Conservation (phyloP, 2,797 vertebrate genomes). For the Brotula barbata region DNA sequence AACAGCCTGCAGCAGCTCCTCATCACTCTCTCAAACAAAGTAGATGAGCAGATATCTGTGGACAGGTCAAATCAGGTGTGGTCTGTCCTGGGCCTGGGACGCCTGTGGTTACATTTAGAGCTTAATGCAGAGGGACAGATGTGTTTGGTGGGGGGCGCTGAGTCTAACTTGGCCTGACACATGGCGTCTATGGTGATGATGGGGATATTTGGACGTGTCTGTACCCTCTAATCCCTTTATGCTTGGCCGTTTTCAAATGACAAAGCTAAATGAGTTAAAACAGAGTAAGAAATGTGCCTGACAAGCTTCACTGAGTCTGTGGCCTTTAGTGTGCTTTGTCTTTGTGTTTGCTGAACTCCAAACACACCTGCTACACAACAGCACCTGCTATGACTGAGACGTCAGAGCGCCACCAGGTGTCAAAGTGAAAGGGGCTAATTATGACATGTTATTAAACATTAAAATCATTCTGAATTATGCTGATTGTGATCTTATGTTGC, state of each 20-base stretch:
- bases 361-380: slow-evolving; percentile 45
- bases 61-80: slow-evolving; percentile 71
- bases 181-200: slow-evolving; percentile 55
- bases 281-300: slow-evolving; percentile 44
- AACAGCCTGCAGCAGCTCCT: slow-evolving; percentile 34
- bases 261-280: slow-evolving; percentile 49
- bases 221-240: slow-evolving; percentile 56
- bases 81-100: slow-evolving; percentile 43
- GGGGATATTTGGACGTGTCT: slow-evolving; percentile 69
- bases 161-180: slow-evolving; percentile 70
- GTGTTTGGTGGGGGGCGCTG: slow-evolving; percentile 55
- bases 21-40: slow-evolving; percentile 46
- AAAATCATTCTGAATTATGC: slow-evolving; percentile 19
- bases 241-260: slow-evolving; percentile 51
- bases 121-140: slow-evolving; percentile 69
- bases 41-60: slow-evolving; percentile 54
- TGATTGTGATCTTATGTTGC: slow-evolving; percentile 8
- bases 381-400: slow-evolving; percentile 32
- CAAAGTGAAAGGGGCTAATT: slow-evolving; percentile 30
- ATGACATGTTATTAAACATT: slow-evolving; percentile 21
- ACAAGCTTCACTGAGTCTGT: slow-evolving; percentile 34
- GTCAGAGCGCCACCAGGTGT: slow-evolving; percentile 38
- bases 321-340: slow-evolving; percentile 38
- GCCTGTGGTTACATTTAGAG: slow-evolving; percentile 55
- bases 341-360: slow-evolving; percentile 37